Evolutionary conservation across 2,113 vertebrate genomes (phyloP).

Genomic region (Probosciger aterrimus): DNA sequence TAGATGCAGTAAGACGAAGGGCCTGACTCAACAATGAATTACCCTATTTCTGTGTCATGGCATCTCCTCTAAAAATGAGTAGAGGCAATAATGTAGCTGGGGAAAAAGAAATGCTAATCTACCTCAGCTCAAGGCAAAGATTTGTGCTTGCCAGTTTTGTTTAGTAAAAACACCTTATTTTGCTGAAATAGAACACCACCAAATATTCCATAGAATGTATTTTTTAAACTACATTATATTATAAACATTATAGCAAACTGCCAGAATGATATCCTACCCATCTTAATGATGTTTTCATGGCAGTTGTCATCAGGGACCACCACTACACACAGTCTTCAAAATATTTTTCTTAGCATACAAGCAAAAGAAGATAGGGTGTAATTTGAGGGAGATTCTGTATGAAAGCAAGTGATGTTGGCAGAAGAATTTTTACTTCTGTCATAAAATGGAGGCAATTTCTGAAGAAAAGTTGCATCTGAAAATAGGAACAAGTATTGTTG

Average conservation of each 20-base stretch:
- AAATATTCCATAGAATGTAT: background rate
- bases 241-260: background rate
- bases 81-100: background rate
- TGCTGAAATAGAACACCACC: background rate
- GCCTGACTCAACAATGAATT: background rate
- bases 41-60: background rate
- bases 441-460: background rate
- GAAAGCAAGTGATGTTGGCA: background rate
- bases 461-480: background rate
- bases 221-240: background rate
- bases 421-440: background rate
- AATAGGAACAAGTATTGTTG: background rate
- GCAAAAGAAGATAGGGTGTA: background rate
- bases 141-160: background rate
- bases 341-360: background rate
- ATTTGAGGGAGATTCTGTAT: background rate
- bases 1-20: background rate
- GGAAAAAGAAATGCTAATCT: background rate
- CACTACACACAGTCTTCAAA: background rate
- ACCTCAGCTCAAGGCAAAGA: background rate
- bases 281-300: background rate
- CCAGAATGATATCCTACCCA: background rate
- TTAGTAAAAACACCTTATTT: background rate
- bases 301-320: background rate
- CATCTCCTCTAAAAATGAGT: background rate